A percentile compares a stretch with the other conserved stretches of the same genome.
Evolutionary conservation across 1,140 invertebrate genomes (phyloP).

Genomic region (Rhysida immarginata): DNA sequence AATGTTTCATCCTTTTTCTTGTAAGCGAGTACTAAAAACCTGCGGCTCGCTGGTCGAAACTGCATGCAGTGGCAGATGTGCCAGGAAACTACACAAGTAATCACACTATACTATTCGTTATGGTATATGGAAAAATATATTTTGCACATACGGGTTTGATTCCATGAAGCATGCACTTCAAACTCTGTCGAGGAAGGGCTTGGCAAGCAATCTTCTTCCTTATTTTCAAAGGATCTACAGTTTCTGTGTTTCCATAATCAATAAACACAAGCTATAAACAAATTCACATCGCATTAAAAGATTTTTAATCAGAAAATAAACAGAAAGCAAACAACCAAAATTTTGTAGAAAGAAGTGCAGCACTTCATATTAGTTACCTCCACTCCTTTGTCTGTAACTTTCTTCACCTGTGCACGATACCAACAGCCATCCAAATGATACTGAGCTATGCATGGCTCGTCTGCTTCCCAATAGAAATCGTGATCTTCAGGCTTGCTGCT

Average conservation of each 20-base stretch:
- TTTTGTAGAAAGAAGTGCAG: no score
- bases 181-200: constrained; percentile 38
- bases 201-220: constrained; percentile 39
- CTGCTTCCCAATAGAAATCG: constrained; percentile 34
- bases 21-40: no score
- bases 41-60: no score
- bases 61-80: no score
- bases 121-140: no score
- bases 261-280: constrained; percentile 29
- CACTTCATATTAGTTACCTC: no score
- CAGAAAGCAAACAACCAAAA: no score
- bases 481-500: constrained; percentile 29
- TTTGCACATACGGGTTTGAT: constrained; percentile 27
- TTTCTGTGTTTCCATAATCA: constrained; percentile 37
- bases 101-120: no score
- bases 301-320: neutral
- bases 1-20: no score
- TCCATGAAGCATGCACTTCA: constrained; percentile 27
- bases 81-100: no score
- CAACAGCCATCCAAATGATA: constrained; percentile 43
- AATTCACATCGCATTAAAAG: neutral
- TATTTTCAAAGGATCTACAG: constrained; percentile 34
- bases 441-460: constrained; percentile 44
- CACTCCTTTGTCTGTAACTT: constrained; percentile 11
- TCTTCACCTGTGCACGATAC: constrained; percentile 28